Base-by-base conservation (phyloP, 2,113 vertebrate species). In the Hippocampus abdominalis region DNA sequence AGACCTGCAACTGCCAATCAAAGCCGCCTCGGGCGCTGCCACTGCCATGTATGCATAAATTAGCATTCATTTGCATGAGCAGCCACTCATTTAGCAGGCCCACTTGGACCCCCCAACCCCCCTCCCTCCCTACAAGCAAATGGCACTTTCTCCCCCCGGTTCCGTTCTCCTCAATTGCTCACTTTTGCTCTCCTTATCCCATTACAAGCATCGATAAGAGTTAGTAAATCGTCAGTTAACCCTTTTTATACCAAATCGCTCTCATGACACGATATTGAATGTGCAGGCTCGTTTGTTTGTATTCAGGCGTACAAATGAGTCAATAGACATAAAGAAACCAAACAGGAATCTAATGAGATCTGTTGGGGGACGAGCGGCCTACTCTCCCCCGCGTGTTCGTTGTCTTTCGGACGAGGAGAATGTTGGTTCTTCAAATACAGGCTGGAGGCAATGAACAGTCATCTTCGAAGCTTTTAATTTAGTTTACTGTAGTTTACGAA, bases 61-160 rank as follows among this genome's bases (percentile, higher is more conserved):
- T 92, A 88, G 90, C 92, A 93, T 93, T 77, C 61, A 92, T 93
- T 93, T 93, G 90, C 92, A 93, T 93, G 90, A 84, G 83, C 91
- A 91, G 89, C 80, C 85, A 81, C 89, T 89, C 86, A 81, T 91
- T 92, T 91, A 90, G 89, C 87, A 87, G 82, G 84, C 84, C 87
- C 85, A 89, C 91, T 92, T 88, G 89, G 87, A 27, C 15, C 62
- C 32, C 18, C 56, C 56, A n/a, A n/a, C 23, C 25, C 42, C 23
- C n/a, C 40, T 27, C 40, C 13, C 8, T 44, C 88, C 87, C 82
- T 83, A 84, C 81, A 86, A 84, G 81, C 83, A 89, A 91, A 91
- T 91, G 90, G 84, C 84, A 91, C 91, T 91, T 89, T 88, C 84
- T 84, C 79, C 46, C 76, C 73, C 74, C 78, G 72, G 13, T 51